phyloP scores from a whole-genome alignment of 35 echinoderm and acorn worm genomes.

The Hemicentrotus pulcherrimus region DNA sequence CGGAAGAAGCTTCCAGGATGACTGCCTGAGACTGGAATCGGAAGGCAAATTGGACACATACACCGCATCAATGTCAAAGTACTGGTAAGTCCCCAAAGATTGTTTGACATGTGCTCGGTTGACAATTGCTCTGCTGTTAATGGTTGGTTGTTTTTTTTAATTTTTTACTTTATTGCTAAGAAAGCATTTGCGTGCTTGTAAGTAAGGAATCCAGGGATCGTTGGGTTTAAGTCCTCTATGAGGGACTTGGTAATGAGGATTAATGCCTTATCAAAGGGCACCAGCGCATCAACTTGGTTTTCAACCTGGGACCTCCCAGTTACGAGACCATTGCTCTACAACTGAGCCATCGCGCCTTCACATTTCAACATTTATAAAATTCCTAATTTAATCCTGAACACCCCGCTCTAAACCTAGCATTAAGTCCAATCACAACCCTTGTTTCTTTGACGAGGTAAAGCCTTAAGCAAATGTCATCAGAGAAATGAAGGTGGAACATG shows the following conservation, averaged over 20 bases:
- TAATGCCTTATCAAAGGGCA: no score
- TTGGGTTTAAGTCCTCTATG: background rate
- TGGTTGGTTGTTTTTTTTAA: background rate
- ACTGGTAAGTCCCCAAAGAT: slow-evolving; percentile 59
- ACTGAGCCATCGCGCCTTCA: background rate
- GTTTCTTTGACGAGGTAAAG: no score
- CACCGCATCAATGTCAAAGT: slow-evolving; percentile 87
- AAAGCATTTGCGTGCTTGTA: background rate
- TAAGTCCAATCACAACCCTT: no score
- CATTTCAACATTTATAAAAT: background rate
- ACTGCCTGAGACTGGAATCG: slow-evolving; percentile 46
- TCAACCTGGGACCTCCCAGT: no score
- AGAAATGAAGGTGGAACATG: no score
- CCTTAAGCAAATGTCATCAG: no score
- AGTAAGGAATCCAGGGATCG: background rate
- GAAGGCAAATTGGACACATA: slow-evolving; percentile 56
- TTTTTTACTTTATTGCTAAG: background rate
- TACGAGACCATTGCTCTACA: background rate
- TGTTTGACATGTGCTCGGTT: background rate
- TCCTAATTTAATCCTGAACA: background rate
- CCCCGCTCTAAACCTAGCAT: no score
- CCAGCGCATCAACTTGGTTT: no score
- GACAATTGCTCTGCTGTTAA: no score
- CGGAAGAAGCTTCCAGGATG: slow-evolving; percentile 68
- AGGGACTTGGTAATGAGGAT: no score